Evolutionary conservation across 2,888 invertebrate species (phyloP).

Genomic region (Pollenia amentaria): DNA sequence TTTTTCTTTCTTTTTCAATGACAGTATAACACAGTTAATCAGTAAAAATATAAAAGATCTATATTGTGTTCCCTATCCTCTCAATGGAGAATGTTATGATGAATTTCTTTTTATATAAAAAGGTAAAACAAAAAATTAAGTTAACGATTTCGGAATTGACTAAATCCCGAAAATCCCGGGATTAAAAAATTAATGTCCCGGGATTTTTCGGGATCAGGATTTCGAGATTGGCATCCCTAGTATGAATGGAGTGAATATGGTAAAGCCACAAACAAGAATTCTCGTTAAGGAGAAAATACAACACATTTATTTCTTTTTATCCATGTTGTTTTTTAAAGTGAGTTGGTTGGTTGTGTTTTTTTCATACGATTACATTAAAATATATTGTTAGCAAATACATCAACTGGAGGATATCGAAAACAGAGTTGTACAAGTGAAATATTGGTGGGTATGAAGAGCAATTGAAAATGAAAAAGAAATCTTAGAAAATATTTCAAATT

Average conservation of each 20-base stretch:
- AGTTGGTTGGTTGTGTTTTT: neutral
- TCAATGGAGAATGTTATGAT: too few relatives aligned
- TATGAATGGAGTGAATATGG: conserved; percentile 36
- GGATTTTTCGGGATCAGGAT: too few relatives aligned
- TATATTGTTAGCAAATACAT: conserved; percentile 47
- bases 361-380: conserved; percentile 8
- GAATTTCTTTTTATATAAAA: too few relatives aligned
- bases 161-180: too few relatives aligned
- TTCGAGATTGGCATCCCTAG: too few relatives aligned
- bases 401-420: neutral
- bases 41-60: too few relatives aligned
- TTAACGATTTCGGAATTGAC: too few relatives aligned
- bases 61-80: too few relatives aligned
- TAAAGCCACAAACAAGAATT: conserved; percentile 19
- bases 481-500: neutral
- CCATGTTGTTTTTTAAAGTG: conserved; percentile 8
- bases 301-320: conserved; percentile 19
- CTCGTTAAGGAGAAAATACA: neutral
- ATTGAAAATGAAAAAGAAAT: neutral
- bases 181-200: too few relatives aligned
- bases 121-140: too few relatives aligned
- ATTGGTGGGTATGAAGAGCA: neutral
- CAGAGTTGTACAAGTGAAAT: conserved; percentile 28
- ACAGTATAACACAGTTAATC: too few relatives aligned
- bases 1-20: too few relatives aligned